Evolutionary conservation across 1,140 invertebrate species (phyloP).

Genomic region (Drosophila kepulauana): DNA sequence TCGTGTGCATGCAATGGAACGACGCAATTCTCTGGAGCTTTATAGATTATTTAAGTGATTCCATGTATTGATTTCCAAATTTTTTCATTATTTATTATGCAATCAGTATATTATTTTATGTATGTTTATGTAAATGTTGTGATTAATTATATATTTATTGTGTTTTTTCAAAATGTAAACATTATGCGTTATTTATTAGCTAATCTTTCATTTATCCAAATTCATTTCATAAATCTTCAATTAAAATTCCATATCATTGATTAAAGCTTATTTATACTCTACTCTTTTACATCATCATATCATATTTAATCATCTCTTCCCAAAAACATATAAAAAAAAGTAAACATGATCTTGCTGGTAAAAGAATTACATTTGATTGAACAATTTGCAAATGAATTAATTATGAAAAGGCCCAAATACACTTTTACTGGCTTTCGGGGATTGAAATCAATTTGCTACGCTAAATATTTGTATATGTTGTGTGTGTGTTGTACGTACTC

Average conservation of each 20-base stretch:
- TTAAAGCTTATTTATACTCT: conserved; percentile 33
- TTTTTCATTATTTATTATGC: conserved; percentile 8
- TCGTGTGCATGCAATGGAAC: background rate
- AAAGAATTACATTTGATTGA: conserved; percentile 20
- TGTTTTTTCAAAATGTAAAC: conserved; percentile 48
- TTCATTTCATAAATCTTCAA: conserved; percentile 49
- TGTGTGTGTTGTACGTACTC: conserved; percentile 19
- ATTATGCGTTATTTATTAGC: conserved; percentile 36
- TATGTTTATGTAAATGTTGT: conserved; percentile 9
- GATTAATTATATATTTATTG: conserved; percentile 22
- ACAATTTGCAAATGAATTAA: conserved; percentile 7
- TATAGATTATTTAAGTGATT: conserved; percentile 43
- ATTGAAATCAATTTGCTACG: conserved; percentile 30
- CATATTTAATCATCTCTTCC: conserved; percentile 6
- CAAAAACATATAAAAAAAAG: conserved; percentile 17
- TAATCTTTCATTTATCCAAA: conserved; percentile 35
- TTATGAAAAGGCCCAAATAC: conserved; percentile 2
- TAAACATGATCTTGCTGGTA: conserved; percentile 10
- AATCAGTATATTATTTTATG: conserved; percentile 3
- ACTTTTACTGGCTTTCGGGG: background rate
- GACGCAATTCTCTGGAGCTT: conserved; percentile 41
- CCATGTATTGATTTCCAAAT: background rate
- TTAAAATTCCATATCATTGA: conserved; percentile 40
- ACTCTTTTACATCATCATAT: conserved; percentile 20
- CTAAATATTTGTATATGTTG: conserved; percentile 25